A percentile compares a stretch with the other conserved stretches of the same genome.
Evolutionary conservation across 2,888 invertebrate genomes (phyloP).

Genomic region (Meloe dianella): DNA sequence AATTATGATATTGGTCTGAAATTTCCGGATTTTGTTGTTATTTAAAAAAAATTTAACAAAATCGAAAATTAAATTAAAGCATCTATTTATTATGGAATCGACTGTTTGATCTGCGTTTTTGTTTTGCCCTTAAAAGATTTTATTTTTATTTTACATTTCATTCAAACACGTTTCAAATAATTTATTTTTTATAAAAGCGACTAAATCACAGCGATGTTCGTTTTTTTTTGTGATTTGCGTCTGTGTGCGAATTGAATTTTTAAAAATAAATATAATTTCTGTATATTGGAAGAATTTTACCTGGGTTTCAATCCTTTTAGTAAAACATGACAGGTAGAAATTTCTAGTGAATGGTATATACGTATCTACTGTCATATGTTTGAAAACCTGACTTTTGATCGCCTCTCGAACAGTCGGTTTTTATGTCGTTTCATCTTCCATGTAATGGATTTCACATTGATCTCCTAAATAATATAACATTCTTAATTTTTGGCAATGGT

Average conservation of each 20-base stretch:
- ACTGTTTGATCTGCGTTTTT: constrained; percentile 10
- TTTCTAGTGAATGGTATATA: constrained; percentile 3
- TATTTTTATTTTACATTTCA: background rate
- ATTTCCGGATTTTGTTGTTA: constrained; percentile 21
- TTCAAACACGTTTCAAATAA: background rate
- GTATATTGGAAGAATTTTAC: constrained; percentile 5
- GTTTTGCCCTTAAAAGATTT: background rate
- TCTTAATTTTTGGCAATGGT: background rate
- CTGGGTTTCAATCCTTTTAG: constrained; percentile 14
- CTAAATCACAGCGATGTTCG: background rate
- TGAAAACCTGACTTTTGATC: constrained; percentile 6
- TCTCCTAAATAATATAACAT: background rate
- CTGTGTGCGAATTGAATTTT: background rate
- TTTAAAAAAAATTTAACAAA: constrained; percentile 10
- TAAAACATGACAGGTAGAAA: constrained; percentile 26
- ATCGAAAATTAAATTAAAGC: constrained; percentile 12
- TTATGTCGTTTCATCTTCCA: constrained; percentile 17
- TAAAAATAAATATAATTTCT: background rate
- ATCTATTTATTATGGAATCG: background rate
- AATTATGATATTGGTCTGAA: constrained; percentile 30
- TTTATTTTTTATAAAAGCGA: background rate
- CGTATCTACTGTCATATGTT: constrained; percentile 7
- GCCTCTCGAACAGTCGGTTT: constrained; percentile 12
- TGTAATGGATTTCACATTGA: constrained; percentile 13
- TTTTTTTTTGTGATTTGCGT: background rate